Conservation (phyloP, 1,140 invertebrate genomes). For the Lepeophtheirus salmonis region DNA sequence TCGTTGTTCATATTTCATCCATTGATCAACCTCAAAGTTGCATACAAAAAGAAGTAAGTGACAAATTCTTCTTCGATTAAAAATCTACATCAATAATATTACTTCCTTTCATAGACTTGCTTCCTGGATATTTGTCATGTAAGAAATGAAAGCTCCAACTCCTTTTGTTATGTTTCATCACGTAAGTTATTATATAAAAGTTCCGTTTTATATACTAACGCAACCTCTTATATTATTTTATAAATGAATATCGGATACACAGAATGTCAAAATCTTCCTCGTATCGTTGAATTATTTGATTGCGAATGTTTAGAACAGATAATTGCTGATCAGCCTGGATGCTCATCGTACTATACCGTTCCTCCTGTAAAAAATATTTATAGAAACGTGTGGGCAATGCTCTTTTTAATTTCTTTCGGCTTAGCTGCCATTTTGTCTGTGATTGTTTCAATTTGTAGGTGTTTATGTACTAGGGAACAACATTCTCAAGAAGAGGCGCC, state of each 20-base stretch:
- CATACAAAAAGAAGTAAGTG: neutral
- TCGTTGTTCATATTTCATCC: neutral
- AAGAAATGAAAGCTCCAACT: neutral
- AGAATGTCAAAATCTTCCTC: neutral
- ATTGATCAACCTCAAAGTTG: neutral
- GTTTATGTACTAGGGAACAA: neutral
- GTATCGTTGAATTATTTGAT: neutral
- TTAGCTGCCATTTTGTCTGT: neutral
- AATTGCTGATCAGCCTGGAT: neutral
- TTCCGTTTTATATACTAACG: neutral
- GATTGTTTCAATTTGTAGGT: neutral
- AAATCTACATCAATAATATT: neutral
- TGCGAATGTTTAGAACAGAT: neutral
- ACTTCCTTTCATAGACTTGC: neutral
- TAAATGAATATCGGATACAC: neutral
- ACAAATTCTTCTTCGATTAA: neutral
- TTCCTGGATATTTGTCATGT: neutral
- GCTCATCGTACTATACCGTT: neutral
- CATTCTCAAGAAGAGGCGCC: neutral
- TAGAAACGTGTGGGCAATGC: neutral
- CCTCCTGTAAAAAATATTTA: neutral
- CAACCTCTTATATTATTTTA: neutral
- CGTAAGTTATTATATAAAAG: neutral
- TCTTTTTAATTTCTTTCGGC: neutral
- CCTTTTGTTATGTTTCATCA: neutral